These are phyloP conservation scores for Chouioia cunea DNA, from an alignment of 2,888 invertebrate species.

Conservation along the genomic window DNA sequence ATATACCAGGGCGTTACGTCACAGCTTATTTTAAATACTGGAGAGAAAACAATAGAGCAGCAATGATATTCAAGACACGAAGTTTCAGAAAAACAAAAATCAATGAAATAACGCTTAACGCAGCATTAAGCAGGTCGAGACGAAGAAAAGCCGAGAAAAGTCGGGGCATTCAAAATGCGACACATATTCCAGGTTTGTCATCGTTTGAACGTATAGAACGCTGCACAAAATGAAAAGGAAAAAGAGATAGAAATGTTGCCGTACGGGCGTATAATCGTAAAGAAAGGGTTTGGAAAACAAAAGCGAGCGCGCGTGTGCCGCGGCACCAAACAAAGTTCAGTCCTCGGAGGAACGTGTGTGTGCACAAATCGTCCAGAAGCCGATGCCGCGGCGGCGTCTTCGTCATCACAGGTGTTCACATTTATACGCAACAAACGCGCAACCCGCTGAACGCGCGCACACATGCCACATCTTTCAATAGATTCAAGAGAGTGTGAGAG, in stretches of 20 bases:
- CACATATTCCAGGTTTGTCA: not conserved
- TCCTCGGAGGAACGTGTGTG: no score
- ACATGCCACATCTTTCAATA: conserved; percentile 15
- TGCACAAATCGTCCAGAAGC: conserved; percentile 30
- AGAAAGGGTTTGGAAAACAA: conserved; percentile 17
- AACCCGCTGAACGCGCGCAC: conserved; percentile 12
- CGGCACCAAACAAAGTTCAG: not conserved
- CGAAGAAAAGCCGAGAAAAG: not conserved
- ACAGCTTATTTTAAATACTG: no score
- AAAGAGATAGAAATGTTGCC: conserved; percentile 2
- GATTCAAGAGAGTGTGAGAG: conserved; percentile 36
- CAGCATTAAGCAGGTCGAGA: no score
- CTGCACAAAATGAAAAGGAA: not conserved
- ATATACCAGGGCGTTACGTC: no score
- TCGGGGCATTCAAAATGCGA: not conserved
- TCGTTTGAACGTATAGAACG: no score
- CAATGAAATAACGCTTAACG: no score
- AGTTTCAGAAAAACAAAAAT: no score
- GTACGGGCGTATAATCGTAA: not conserved
- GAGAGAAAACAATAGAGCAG: no score
- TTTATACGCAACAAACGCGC: conserved; percentile 12
- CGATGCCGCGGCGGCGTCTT: conserved; percentile 29
- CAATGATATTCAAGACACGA: no score
- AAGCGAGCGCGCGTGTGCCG: conserved; percentile 1
- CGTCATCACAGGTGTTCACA: conserved; percentile 40